Conservation (phyloP, 2,888 invertebrate species). For the Xanthia icteritia region DNA sequence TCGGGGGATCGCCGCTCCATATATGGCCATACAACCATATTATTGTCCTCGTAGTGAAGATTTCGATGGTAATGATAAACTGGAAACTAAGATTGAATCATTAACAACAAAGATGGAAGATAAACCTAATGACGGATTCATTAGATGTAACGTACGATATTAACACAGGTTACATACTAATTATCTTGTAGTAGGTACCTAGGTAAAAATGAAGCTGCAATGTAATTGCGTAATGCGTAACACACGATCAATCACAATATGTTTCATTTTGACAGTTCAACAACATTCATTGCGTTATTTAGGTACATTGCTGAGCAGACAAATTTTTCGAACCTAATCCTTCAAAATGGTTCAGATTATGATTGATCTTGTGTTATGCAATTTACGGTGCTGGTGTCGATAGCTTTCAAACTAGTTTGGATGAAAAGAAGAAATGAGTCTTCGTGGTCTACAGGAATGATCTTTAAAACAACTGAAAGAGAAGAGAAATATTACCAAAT, state of each 20-base stretch:
- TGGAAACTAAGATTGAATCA: conserved; percentile 54
- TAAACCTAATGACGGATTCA: conserved; percentile 48
- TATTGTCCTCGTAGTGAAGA: conserved; percentile 40
- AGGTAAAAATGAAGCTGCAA: background rate
- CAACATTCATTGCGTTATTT: too few species aligned
- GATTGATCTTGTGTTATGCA: too few species aligned
- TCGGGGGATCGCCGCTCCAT: conserved; percentile 52
- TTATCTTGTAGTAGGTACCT: conserved; percentile 12
- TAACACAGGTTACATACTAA: conserved; percentile 23
- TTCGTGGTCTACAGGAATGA: background rate
- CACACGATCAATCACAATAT: too few species aligned
- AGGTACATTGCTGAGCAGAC: too few species aligned
- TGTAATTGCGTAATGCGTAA: too few species aligned
- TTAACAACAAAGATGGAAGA: conserved; percentile 35
- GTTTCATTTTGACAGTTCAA: too few species aligned
- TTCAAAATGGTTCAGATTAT: too few species aligned
- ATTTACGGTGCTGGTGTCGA: background rate
- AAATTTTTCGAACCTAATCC: too few species aligned
- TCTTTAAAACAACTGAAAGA: background rate
- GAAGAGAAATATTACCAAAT: too few species aligned
- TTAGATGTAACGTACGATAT: conserved; percentile 27
- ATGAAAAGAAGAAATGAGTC: background rate
- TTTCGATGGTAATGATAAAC: conserved; percentile 56
- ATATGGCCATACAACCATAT: conserved; percentile 50
- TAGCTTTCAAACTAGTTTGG: background rate